These are phyloP conservation scores for Rafetus swinhoei DNA, from an alignment of 2,113 vertebrate species.

Conservation along the genomic window DNA sequence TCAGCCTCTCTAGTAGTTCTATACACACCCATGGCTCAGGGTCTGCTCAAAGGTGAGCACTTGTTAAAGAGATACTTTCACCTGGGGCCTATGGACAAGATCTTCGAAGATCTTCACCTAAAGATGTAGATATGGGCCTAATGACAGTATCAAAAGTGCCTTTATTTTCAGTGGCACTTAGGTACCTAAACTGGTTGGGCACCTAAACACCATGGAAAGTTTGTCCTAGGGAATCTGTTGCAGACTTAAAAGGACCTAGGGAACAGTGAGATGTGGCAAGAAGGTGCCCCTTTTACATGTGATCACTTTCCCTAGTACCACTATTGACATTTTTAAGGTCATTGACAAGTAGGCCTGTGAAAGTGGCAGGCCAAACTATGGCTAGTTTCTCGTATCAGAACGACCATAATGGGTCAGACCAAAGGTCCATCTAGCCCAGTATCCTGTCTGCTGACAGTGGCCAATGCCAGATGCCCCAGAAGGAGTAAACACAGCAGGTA, in stretches of 20 bases:
- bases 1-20: conserved; percentile 47
- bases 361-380: neutral
- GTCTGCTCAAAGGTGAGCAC: conserved; percentile 71
- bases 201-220: neutral
- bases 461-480: too few species aligned
- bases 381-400: neutral
- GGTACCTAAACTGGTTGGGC: neutral
- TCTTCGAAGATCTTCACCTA: neutral
- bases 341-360: neutral
- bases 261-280: neutral
- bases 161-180: neutral
- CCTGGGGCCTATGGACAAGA: neutral
- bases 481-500: too few species aligned
- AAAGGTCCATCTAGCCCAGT: too few species aligned
- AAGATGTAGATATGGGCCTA: conserved; percentile 60
- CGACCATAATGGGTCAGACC: too few species aligned
- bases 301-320: neutral
- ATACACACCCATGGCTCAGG: conserved; percentile 55
- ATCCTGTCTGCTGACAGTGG: too few species aligned
- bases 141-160: neutral
- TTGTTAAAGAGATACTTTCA: conserved; percentile 67
- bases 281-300: neutral
- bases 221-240: neutral
- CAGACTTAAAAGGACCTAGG: neutral
- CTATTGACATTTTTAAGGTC: neutral